Evolutionary conservation across 2,113 vertebrate genomes (phyloP).

Genomic region (Seriola aureovittata): DNA sequence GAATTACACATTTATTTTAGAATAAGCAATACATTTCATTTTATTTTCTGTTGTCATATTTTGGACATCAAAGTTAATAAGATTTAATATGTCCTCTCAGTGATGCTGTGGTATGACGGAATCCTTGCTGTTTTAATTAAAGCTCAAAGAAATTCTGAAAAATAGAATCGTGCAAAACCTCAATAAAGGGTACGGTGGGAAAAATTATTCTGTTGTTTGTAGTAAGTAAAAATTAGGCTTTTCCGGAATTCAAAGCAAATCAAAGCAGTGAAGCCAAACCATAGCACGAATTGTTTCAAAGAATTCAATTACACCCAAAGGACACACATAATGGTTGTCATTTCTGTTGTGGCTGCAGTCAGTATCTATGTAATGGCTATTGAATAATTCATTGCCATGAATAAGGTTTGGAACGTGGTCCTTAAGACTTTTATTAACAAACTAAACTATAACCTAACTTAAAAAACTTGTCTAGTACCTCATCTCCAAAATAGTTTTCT

Average conservation of each 20-base stretch:
- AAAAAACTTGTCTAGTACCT: constrained; percentile 70
- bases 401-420: no score
- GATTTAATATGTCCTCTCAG: background rate
- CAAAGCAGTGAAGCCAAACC: background rate
- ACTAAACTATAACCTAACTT: background rate
- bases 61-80: background rate
- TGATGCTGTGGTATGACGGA: background rate
- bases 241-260: constrained; percentile 2
- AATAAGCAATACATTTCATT: background rate
- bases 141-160: background rate
- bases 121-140: constrained; percentile 18
- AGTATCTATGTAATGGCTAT: no score
- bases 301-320: no score
- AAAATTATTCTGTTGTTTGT: background rate
- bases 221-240: constrained; percentile 5
- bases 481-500: constrained; percentile 99
- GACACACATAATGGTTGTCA: no score
- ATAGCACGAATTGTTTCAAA: no score
- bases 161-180: background rate
- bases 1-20: constrained; percentile 11
- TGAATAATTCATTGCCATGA: no score
- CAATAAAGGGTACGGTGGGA: background rate
- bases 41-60: background rate
- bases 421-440: constrained; percentile 21
- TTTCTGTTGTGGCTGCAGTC: no score